A percentile compares a stretch with the other conserved stretches of the same genome.
Conservation (phyloP, 2,888 invertebrate genomes). For the Phalera bucephala region DNA sequence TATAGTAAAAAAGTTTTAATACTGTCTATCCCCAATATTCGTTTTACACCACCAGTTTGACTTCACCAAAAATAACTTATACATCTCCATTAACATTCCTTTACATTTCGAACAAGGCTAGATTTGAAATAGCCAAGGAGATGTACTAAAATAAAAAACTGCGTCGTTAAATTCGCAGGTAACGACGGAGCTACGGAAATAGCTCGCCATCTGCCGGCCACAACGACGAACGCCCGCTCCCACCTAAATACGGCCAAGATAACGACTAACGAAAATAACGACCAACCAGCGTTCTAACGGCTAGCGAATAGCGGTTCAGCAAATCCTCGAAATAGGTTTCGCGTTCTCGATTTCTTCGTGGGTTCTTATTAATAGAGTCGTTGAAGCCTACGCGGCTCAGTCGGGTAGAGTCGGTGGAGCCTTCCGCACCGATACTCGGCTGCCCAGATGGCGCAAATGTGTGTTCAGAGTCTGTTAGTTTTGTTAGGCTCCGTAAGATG, state of each 20-base stretch:
- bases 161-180: slow-evolving; percentile 22
- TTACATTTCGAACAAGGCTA: too few relatives aligned
- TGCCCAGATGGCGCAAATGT: slow-evolving; percentile 56
- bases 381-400: slow-evolving; percentile 58
- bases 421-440: slow-evolving; percentile 49
- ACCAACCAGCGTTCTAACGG: slow-evolving; percentile 47
- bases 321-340: slow-evolving; percentile 51
- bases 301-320: slow-evolving; percentile 40
- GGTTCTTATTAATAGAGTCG: slow-evolving; percentile 44
- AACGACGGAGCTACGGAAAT: slow-evolving; percentile 29
- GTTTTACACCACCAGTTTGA: too few relatives aligned
- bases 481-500: slow-evolving; percentile 53
- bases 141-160: slow-evolving; percentile 2
- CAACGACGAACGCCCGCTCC: slow-evolving; percentile 30
- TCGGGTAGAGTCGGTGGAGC: slow-evolving; percentile 57
- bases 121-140: too few relatives aligned
- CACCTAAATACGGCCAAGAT: slow-evolving; percentile 39
- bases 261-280: slow-evolving; percentile 69
- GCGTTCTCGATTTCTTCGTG: slow-evolving; percentile 45
- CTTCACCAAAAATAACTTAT: too few relatives aligned
- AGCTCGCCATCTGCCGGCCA: slow-evolving; percentile 55
- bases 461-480: slow-evolving; percentile 38
- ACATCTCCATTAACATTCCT: too few relatives aligned
- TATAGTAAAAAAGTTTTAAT: too few relatives aligned
- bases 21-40: too few relatives aligned